phyloP scores from a whole-genome alignment of 2,797 vertebrate genomes.

The Sebastes oblongus region DNA sequence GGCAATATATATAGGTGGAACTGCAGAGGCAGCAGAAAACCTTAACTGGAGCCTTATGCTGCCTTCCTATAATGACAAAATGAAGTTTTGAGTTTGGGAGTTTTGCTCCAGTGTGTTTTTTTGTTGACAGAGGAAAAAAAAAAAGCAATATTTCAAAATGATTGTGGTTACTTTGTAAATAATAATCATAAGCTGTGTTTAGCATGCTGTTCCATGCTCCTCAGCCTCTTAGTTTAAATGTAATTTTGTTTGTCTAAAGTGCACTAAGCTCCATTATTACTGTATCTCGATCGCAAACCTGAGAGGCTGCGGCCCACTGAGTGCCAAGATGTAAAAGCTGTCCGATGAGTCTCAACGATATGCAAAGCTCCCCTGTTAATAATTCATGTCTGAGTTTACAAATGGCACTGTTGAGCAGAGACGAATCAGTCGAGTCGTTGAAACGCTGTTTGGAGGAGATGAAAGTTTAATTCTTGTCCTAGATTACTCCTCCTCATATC shows the following conservation, averaged over 20 bases:
- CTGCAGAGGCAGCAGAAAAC: conserved; percentile 78
- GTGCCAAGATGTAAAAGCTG: conserved; percentile 68
- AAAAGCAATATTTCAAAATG: not conserved
- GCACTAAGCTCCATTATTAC: conserved; percentile 43
- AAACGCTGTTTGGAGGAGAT: conserved; percentile 81
- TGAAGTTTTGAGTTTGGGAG: conserved; percentile 62
- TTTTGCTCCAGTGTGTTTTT: conserved; percentile 35
- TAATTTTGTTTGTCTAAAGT: conserved; percentile 46
- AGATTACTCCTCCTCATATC: conserved; percentile 78
- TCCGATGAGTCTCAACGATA: conserved; percentile 67
- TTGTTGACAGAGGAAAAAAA: not conserved
- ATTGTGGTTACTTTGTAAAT: conserved; percentile 13
- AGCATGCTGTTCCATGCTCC: not conserved
- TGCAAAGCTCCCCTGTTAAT: conserved; percentile 78
- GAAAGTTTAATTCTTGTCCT: conserved; percentile 84
- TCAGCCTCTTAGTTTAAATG: conserved; percentile 17
- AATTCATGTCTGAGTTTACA: conserved; percentile 82
- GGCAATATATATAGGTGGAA: conserved; percentile 76
- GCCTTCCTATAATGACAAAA: conserved; percentile 69
- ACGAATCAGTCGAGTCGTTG: conserved; percentile 74
- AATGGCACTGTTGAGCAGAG: conserved; percentile 78
- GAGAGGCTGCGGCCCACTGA: conserved; percentile 42
- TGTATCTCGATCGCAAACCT: conserved; percentile 45
- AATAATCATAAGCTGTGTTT: conserved; percentile 27
- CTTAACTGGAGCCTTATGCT: conserved; percentile 69